Percentiles rank a stretch among this genome's conserved stretches.
phyloP scores from a whole-genome alignment of 2,797 vertebrate genomes.

The Setipinna tenuifilis region DNA sequence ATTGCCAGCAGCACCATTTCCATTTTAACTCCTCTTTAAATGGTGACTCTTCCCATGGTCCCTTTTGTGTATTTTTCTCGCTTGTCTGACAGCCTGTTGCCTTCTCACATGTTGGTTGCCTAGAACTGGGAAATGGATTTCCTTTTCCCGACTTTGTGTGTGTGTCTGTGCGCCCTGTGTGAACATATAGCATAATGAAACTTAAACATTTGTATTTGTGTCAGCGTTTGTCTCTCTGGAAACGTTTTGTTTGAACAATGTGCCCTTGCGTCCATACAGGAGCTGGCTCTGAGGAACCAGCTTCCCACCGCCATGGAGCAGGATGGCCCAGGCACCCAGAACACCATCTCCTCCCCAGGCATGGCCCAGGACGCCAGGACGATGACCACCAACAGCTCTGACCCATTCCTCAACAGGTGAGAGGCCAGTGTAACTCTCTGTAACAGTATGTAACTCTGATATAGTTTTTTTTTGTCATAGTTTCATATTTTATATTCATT shows the following conservation, averaged over 20 bases:
- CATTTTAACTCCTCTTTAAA: background rate
- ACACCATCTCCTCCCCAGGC: slow-evolving; percentile 90
- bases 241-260: slow-evolving; percentile 42
- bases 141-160: slow-evolving; percentile 20
- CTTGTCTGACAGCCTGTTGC: slow-evolving; percentile 17
- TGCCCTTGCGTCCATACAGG: slow-evolving; percentile 70
- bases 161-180: slow-evolving; percentile 23
- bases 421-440: slow-evolving; percentile 49
- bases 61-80: slow-evolving; percentile 33
- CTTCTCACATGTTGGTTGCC: slow-evolving; percentile 13
- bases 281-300: slow-evolving; percentile 94
- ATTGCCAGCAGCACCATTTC: background rate
- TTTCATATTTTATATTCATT: too few relatives aligned
- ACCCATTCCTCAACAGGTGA: slow-evolving; percentile 99
- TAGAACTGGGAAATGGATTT: slow-evolving; percentile 1
- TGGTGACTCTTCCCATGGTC: background rate
- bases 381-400: slow-evolving; percentile 98
- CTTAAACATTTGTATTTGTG: slow-evolving; percentile 15
- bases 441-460: too few relatives aligned
- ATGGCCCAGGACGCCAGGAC: slow-evolving; percentile 95
- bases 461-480: too few relatives aligned
- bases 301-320: slow-evolving; percentile 93
- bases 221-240: slow-evolving; percentile 34
- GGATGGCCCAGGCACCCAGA: slow-evolving; percentile 83
- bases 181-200: slow-evolving; percentile 28